Conservation (phyloP, 2,797 vertebrate species). For the Ctenopoma multispine region DNA sequence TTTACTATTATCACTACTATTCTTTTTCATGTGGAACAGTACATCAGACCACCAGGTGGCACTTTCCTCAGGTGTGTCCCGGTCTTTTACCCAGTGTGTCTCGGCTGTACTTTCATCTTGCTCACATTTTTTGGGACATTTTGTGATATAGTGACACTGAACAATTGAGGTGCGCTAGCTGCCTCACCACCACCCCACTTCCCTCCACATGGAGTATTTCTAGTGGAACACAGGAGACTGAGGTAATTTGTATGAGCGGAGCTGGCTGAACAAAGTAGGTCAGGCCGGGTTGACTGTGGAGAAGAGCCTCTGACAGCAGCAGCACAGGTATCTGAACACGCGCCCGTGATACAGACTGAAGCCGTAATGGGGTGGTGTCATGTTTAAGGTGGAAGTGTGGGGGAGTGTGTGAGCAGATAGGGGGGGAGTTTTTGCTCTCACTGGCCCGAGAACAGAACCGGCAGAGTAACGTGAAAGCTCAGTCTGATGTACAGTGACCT, state of each 20-base stretch:
- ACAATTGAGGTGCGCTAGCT: neutral
- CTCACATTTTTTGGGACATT: neutral
- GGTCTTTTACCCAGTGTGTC: too few species aligned
- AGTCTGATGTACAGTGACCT: neutral
- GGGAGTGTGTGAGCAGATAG: neutral
- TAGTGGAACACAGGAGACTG: constrained; percentile 3
- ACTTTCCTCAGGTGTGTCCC: neutral
- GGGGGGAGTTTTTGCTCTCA: neutral
- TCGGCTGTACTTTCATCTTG: neutral
- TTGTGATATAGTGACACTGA: neutral
- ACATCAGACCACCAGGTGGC: too few species aligned
- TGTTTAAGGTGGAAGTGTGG: neutral
- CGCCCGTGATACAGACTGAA: neutral
- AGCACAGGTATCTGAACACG: constrained; percentile 1
- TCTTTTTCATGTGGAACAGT: neutral
- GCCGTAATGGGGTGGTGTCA: neutral
- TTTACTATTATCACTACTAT: neutral
- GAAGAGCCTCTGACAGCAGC: constrained; percentile 11
- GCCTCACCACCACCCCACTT: neutral
- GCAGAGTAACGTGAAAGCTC: neutral
- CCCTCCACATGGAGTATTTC: neutral
- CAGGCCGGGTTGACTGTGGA: constrained; percentile 10
- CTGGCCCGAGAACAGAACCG: neutral
- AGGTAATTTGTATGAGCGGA: constrained; percentile 14
- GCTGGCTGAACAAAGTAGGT: constrained; percentile 22